These are phyloP conservation scores for Aradus depressus DNA, from an alignment of 2,888 invertebrate species.

Conservation along the genomic window DNA sequence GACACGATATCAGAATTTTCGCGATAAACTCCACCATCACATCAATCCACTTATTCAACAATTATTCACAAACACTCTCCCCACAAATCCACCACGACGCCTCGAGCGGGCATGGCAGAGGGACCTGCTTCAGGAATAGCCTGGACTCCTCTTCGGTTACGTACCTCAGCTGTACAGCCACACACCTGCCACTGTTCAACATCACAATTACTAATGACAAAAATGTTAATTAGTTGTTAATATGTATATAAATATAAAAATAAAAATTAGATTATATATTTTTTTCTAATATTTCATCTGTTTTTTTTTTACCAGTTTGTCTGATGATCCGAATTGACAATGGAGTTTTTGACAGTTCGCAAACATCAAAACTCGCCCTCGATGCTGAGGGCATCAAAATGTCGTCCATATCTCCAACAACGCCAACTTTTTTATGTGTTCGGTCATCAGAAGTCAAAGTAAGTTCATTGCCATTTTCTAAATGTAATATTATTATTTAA, in stretches of 20 bases:
- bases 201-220: no score
- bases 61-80: no score
- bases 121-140: no score
- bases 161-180: no score
- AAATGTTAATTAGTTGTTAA: no score
- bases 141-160: no score
- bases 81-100: no score
- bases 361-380: slow-evolving; percentile 42
- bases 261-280: neutral
- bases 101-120: no score
- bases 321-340: slow-evolving; percentile 56
- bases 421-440: slow-evolving; percentile 42
- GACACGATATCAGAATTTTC: no score
- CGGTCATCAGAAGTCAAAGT: slow-evolving; percentile 42
- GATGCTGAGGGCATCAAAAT: slow-evolving; percentile 54
- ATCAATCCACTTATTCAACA: no score
- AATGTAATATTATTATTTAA: neutral
- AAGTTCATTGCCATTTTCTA: slow-evolving; percentile 19
- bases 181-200: no score
- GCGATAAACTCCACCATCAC: no score
- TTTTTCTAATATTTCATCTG: neutral
- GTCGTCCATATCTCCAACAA: slow-evolving; percentile 46
- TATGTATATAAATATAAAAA: slow-evolving; percentile 3
- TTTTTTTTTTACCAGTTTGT: slow-evolving; percentile 42
- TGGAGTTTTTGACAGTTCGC: slow-evolving; percentile 43